phyloP scores from a whole-genome alignment of 2,113 vertebrate genomes.

The Petromus typicus region DNA sequence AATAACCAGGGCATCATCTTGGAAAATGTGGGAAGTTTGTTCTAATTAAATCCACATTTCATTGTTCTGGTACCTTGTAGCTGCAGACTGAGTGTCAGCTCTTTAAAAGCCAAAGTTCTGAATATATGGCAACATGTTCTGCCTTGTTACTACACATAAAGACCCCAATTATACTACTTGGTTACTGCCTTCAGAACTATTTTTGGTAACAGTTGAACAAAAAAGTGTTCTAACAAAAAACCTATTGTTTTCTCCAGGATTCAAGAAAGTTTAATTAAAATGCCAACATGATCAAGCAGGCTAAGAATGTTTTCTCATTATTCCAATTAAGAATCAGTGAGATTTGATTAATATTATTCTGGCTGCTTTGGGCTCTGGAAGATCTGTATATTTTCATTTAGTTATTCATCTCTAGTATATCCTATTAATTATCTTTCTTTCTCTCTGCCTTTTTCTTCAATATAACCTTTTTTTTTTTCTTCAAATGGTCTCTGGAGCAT shows the following conservation, averaged over 20 bases:
- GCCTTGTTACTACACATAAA: slow-evolving; percentile 78
- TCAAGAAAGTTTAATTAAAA: slow-evolving; percentile 73
- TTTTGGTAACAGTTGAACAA: slow-evolving; percentile 80
- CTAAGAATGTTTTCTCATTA: slow-evolving; percentile 78
- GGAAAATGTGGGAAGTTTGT: slow-evolving; percentile 70
- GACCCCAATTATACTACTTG: slow-evolving; percentile 76
- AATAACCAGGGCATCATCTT: slow-evolving; percentile 69
- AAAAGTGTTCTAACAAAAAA: slow-evolving; percentile 73
- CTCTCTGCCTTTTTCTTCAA: slow-evolving; percentile 50
- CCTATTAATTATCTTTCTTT: slow-evolving; percentile 65
- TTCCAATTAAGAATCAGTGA: slow-evolving; percentile 79
- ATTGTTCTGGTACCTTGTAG: slow-evolving; percentile 50
- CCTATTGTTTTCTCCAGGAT: slow-evolving; percentile 75
- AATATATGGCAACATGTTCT: slow-evolving; percentile 71
- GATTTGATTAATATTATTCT: slow-evolving; percentile 73
- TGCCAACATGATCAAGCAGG: slow-evolving; percentile 77
- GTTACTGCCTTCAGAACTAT: slow-evolving; percentile 75
- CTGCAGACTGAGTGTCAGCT: slow-evolving; percentile 64
- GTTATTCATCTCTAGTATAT: slow-evolving; percentile 57
- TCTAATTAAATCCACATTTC: slow-evolving; percentile 76
- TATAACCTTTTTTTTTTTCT: not conserved
- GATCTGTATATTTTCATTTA: slow-evolving; percentile 73
- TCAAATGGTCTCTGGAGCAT: slow-evolving; percentile 46
- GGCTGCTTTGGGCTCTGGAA: slow-evolving; percentile 56
- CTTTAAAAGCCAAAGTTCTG: slow-evolving; percentile 72